Evolutionary conservation across 2,113 vertebrate species (phyloP).

Genomic region (Narcine bancroftii): DNA sequence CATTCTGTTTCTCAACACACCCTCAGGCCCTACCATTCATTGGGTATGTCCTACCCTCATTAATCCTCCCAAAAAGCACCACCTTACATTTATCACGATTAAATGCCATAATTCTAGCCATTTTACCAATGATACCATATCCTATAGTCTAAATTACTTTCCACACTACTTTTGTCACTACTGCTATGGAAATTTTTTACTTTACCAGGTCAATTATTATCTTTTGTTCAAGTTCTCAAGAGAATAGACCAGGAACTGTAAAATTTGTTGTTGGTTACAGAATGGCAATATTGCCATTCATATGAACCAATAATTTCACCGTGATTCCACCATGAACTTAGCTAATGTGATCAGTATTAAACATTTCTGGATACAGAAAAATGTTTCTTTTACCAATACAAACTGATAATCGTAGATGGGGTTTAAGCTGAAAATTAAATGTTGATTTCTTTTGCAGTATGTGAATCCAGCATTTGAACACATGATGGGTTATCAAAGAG

Average conservation of each 20-base stretch:
- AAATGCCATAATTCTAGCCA: too few relatives aligned
- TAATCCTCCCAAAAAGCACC: too few relatives aligned
- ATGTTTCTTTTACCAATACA: neutral
- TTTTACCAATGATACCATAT: too few relatives aligned
- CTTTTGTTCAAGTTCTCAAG: neutral
- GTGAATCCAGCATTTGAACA: constrained; percentile 88
- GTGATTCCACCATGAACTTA: neutral
- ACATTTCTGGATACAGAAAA: neutral
- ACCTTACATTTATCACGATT: too few relatives aligned
- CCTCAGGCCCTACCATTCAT: too few relatives aligned
- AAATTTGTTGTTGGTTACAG: neutral
- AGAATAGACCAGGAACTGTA: neutral
- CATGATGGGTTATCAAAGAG: constrained; percentile 89
- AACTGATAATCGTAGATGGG: too few relatives aligned
- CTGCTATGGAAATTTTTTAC: too few relatives aligned
- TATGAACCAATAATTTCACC: neutral
- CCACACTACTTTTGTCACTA: too few relatives aligned
- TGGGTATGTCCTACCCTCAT: too few relatives aligned
- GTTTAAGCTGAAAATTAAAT: neutral
- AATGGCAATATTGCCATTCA: neutral
- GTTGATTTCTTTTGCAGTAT: constrained; percentile 60
- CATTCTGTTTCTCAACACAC: too few relatives aligned
- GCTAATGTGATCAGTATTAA: neutral
- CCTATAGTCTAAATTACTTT: too few relatives aligned
- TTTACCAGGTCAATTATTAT: too few relatives aligned